Evolutionary conservation across 2,888 invertebrate genomes (phyloP).

Genomic region (Diarsia brunnea): DNA sequence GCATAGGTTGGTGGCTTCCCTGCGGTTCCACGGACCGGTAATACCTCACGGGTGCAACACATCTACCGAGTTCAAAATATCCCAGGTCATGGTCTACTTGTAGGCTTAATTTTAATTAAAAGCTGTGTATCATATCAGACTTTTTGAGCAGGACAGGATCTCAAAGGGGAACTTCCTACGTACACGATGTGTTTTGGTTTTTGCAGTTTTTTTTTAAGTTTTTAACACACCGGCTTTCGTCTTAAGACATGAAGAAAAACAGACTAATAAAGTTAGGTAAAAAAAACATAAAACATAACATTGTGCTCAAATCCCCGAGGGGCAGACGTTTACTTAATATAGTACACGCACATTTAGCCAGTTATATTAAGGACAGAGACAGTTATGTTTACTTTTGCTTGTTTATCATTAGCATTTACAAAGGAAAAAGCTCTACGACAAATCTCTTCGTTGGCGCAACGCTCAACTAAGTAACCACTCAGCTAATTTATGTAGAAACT

Average conservation of each 20-base stretch:
- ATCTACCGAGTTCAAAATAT: background rate
- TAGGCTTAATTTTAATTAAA: background rate
- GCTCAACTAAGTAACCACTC: background rate
- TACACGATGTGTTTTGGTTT: background rate
- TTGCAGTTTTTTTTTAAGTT: background rate
- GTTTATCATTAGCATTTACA: background rate
- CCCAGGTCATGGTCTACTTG: background rate
- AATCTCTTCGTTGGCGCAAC: background rate
- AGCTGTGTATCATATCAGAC: background rate
- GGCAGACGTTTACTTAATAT: no score
- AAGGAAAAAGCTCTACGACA: background rate
- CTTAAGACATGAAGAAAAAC: background rate
- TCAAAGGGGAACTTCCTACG: background rate
- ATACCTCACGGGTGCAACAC: background rate
- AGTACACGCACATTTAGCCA: no score
- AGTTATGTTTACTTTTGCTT: background rate
- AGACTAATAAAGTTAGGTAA: background rate
- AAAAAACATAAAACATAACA: no score
- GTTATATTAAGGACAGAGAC: no score
- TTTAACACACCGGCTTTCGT: no score
- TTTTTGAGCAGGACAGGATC: background rate
- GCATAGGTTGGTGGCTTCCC: no score
- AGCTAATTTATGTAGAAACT: conserved; percentile 4
- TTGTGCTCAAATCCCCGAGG: no score
- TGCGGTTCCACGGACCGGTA: no score